Conservation (phyloP, 2,888 invertebrate genomes). For the Agrenia bidenticulata region DNA sequence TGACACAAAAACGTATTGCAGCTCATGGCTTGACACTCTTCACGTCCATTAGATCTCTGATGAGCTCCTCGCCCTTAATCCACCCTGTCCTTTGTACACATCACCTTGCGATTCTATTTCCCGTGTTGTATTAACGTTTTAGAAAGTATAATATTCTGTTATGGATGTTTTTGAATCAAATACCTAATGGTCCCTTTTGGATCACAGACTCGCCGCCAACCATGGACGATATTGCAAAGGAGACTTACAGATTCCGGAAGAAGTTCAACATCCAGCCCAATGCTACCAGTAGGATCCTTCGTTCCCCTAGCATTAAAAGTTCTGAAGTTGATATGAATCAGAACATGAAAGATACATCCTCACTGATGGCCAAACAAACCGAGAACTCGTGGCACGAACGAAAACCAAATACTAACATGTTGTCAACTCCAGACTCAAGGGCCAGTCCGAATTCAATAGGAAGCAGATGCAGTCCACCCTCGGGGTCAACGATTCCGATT, state of each 20-base stretch:
- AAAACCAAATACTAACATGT: neutral
- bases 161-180: too few species aligned
- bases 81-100: too few species aligned
- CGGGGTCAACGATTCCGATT: constrained; percentile 31
- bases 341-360: neutral
- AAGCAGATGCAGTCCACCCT: neutral
- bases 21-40: too few species aligned
- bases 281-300: constrained; percentile 25
- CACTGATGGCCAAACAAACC: neutral
- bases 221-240: constrained; percentile 53
- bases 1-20: too few species aligned
- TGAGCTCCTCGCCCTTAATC: too few species aligned
- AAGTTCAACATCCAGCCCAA: constrained; percentile 52
- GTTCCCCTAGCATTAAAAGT: neutral
- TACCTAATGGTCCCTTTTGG: neutral
- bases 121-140: too few species aligned
- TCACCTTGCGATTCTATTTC: too few species aligned
- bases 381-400: neutral
- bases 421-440: neutral
- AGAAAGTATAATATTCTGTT: too few species aligned
- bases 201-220: constrained; percentile 51
- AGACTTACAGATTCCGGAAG: constrained; percentile 53
- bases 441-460: neutral
- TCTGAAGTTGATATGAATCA: too few species aligned
- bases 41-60: too few species aligned